Evolutionary conservation across 2,797 vertebrate species (phyloP).

Genomic region (Adelosebastes latens): DNA sequence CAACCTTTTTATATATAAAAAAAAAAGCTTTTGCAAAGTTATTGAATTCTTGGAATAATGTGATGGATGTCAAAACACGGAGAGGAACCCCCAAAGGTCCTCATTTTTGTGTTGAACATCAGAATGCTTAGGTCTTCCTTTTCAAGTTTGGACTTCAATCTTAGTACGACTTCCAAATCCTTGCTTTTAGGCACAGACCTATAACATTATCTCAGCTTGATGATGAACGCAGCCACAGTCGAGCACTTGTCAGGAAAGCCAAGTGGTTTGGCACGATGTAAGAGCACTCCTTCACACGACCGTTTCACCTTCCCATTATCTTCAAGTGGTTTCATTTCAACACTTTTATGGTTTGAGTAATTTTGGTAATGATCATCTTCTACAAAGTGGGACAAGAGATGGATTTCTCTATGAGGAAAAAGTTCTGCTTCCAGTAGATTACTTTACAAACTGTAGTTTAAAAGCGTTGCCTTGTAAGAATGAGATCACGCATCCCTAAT

Average conservation of each 20-base stretch:
- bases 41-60: neutral
- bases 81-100: neutral
- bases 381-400: neutral
- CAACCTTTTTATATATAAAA: neutral
- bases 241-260: constrained; percentile 12
- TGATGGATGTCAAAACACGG: neutral
- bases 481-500: too few relatives aligned
- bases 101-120: neutral
- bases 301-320: constrained; percentile 29
- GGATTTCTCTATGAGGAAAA: neutral
- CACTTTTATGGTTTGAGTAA: constrained; percentile 16
- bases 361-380: constrained; percentile 18
- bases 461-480: neutral
- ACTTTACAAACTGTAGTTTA: neutral
- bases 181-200: neutral
- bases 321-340: constrained; percentile 37
- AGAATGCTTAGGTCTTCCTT: neutral
- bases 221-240: constrained; percentile 9
- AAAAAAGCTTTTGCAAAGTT: neutral
- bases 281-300: constrained; percentile 12
- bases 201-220: neutral
- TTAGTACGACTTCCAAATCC: neutral
- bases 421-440: neutral
- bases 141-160: neutral
- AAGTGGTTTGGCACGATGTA: constrained; percentile 26